phyloP scores from a whole-genome alignment of 2,888 invertebrate genomes.

The Andrena chrysosceles region DNA sequence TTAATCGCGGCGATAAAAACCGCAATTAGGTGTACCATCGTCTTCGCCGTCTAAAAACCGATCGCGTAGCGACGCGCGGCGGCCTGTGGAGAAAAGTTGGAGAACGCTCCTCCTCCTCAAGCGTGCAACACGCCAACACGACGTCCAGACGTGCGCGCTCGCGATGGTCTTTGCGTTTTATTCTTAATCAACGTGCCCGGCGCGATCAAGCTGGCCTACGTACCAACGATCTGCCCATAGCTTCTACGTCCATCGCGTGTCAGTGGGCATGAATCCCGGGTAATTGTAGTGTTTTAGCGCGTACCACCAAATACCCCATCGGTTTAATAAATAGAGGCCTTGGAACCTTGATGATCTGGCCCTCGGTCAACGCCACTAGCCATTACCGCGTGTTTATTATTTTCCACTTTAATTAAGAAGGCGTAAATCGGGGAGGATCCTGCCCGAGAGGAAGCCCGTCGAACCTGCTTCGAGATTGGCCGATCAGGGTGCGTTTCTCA shows the following conservation, averaged over 20 bases:
- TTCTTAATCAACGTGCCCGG: constrained; percentile 38
- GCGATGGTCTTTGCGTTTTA: constrained; percentile 30
- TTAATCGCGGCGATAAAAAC: constrained; percentile 26
- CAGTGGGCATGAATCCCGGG: constrained; percentile 27
- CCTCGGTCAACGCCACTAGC: constrained; percentile 6
- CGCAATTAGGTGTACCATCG: constrained; percentile 2
- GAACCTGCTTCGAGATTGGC: not conserved
- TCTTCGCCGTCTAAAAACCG: constrained; percentile 6
- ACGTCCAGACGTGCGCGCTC: not conserved
- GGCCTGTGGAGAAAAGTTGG: not conserved
- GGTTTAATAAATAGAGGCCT: constrained; percentile 34
- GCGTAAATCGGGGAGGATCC: not conserved
- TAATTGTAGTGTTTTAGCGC: constrained; percentile 40
- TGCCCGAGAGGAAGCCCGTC: not conserved
- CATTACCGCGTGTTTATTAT: constrained; percentile 23
- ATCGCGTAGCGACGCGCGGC: not conserved
- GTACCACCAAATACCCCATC: constrained; percentile 11
- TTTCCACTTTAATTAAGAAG: constrained; percentile 26
- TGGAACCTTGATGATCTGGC: not conserved
- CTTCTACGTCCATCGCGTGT: constrained; percentile 24
- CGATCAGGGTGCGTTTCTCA: not conserved
- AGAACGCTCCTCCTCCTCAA: constrained; percentile 12
- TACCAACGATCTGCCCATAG: constrained; percentile 20
- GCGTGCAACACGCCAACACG: not conserved
- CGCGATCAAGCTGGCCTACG: constrained; percentile 10